A percentile compares a stretch with the other conserved stretches of the same genome.
Conservation (phyloP, 2,888 invertebrate genomes). For the Stegophylla sp. region DNA sequence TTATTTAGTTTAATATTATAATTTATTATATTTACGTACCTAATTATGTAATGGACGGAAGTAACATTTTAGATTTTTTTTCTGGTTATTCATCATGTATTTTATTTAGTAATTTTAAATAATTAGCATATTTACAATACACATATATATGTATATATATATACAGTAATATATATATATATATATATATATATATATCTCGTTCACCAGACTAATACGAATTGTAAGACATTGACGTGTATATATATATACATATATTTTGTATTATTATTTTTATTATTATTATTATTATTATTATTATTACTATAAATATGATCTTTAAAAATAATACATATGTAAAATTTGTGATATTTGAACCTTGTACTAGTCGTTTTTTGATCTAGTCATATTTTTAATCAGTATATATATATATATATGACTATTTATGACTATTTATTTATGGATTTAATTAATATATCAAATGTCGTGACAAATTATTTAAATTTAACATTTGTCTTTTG, state of each 20-base stretch:
- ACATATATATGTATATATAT: neutral
- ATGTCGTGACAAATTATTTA: constrained; percentile 41
- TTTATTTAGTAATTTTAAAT: constrained; percentile 31
- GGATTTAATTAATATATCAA: constrained; percentile 35
- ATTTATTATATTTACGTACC: constrained; percentile 18
- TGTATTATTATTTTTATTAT: constrained; percentile 4
- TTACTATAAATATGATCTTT: constrained; percentile 7
- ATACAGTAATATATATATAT: neutral
- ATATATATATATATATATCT: constrained; percentile 4
- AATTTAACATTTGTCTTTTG: constrained; percentile 34
- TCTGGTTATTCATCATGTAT: constrained; percentile 30
- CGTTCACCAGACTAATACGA: constrained; percentile 31
- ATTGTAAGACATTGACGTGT: constrained; percentile 27
- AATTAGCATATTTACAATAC: constrained; percentile 37
- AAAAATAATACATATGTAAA: constrained; percentile 52
- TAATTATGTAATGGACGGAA: constrained; percentile 46
- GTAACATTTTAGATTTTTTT: constrained; percentile 41
- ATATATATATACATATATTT: constrained; percentile 3
- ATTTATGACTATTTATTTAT: constrained; percentile 40
- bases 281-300: constrained; percentile 35
- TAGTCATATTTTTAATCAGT: constrained; percentile 57
- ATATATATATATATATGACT: no score
- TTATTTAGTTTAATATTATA: constrained; percentile 23
- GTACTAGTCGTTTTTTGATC: constrained; percentile 57
- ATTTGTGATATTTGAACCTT: constrained; percentile 58